Conservation (phyloP, 2,797 vertebrate species). For the Peromyscus nudipes region DNA sequence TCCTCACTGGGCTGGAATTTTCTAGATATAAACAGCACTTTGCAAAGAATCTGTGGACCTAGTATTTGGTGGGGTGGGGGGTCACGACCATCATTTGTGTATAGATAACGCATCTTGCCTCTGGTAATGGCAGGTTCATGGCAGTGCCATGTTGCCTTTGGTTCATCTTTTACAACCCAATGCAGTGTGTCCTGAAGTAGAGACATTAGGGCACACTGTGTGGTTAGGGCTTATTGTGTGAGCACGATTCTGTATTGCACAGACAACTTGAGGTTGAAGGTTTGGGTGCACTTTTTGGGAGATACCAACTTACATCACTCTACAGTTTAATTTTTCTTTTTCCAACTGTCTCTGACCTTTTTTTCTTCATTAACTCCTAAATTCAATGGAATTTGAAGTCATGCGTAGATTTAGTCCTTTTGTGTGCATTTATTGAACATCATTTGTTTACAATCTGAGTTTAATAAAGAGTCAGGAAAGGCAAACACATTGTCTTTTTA, state of each 20-base stretch:
- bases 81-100: background rate
- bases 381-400: background rate
- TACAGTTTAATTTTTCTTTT: background rate
- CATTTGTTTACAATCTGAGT: background rate
- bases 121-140: background rate
- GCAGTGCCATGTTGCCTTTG: background rate
- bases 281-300: background rate
- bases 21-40: slow-evolving; percentile 57
- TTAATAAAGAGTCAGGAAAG: slow-evolving; percentile 12
- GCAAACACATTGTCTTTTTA: slow-evolving; percentile 22
- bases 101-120: background rate
- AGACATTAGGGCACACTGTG: background rate
- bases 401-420: background rate
- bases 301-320: background rate
- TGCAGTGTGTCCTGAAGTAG: background rate
- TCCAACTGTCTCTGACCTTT: background rate
- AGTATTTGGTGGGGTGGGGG: slow-evolving; percentile 44
- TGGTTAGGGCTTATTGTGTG: background rate
- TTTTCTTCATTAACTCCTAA: background rate
- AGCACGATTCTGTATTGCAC: background rate
- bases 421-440: background rate
- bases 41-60: slow-evolving; percentile 67
- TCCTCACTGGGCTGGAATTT: slow-evolving; percentile 68
- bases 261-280: background rate
- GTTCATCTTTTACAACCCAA: slow-evolving; percentile 45